phyloP scores from a whole-genome alignment of 2,113 vertebrate species.

The Xenopus tropicalis region UCB_Xtro_10.0 CM004446.2:104953001-104953500 shows the following conservation, averaged over 20 bases:
- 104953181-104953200: constrained; percentile 92
- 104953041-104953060: constrained; percentile 73
- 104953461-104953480: too few relatives aligned
- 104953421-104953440: too few relatives aligned
- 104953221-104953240: constrained; percentile 51
- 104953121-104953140: constrained; percentile 80
- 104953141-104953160: constrained; percentile 93
- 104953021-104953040: constrained; percentile 91
- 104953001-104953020: constrained; percentile 71
- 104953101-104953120: constrained; percentile 92
- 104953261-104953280: not conserved
- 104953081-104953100: constrained; percentile 90
- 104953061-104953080: constrained; percentile 89
- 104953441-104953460: too few relatives aligned
- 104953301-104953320: constrained; percentile 98
- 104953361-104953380: constrained; percentile 80
- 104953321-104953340: constrained; percentile 89
- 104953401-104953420: not conserved
- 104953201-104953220: constrained; percentile 90
- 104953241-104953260: too few relatives aligned
- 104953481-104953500: too few relatives aligned
- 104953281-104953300: constrained; percentile 47
- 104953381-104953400: constrained; percentile 83
- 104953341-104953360: constrained; percentile 86
- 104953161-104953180: constrained; percentile 90